These are phyloP conservation scores for Vicugna pacos DNA, from an alignment of 2,113 vertebrate species.

Conservation along the genomic window DNA sequence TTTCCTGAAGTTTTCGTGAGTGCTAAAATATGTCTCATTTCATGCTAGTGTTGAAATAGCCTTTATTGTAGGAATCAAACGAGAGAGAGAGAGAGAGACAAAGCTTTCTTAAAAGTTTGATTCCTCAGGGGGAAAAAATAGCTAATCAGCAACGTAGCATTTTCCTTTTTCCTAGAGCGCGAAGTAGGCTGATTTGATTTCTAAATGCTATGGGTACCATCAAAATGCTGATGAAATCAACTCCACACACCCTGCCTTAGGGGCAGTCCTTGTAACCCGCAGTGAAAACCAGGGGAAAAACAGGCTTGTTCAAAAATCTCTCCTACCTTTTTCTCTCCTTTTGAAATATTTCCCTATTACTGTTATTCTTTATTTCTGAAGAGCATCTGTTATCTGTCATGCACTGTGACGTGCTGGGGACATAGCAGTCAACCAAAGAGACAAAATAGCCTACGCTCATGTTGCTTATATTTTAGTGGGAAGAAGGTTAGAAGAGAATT, in stretches of 20 bases:
- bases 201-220: constrained; percentile 45
- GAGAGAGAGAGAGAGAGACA: constrained; percentile 9
- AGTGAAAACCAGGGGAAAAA: neutral
- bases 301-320: neutral
- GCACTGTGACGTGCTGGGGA: neutral
- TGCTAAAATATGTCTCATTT: constrained; percentile 56
- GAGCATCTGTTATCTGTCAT: neutral
- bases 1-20: constrained; percentile 34
- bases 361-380: neutral
- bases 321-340: neutral
- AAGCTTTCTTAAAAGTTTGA: constrained; percentile 69
- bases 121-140: constrained; percentile 59
- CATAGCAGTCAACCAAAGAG: neutral
- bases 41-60: constrained; percentile 21
- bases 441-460: neutral
- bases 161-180: constrained; percentile 43
- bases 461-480: neutral
- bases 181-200: constrained; percentile 71
- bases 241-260: neutral
- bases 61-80: constrained; percentile 72
- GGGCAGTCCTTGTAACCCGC: neutral
- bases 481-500: neutral
- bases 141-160: constrained; percentile 70
- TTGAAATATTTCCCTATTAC: neutral
- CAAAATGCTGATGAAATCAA: constrained; percentile 74